Conservation (phyloP, 1,140 invertebrate genomes). For the Amyelois transitella region DNA sequence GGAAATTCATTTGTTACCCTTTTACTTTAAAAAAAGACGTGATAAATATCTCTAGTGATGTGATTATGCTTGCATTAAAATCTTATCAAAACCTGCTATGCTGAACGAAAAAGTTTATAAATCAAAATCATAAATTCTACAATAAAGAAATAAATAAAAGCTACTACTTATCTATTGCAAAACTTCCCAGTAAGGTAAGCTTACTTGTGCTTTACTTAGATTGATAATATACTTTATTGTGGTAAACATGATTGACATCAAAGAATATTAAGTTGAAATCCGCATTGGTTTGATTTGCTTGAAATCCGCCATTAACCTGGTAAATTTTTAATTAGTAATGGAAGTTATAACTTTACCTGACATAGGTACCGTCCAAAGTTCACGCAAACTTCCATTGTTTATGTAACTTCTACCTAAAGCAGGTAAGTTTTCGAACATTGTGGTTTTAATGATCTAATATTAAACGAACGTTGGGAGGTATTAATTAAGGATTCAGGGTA, state of each 20-base stretch:
- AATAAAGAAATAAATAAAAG: no score
- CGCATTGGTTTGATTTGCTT: conserved; percentile 17
- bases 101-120: no score
- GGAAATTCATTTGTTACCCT: no score
- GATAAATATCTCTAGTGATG: no score
- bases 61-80: no score
- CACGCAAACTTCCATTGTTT: conserved; percentile 63
- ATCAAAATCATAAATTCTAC: no score
- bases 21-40: no score
- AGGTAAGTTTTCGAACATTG: conserved; percentile 69
- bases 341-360: conserved; percentile 55
- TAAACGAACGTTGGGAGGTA: conserved; percentile 61
- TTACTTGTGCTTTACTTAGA: no score
- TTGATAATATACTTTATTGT: no score
- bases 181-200: no score
- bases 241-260: not conserved
- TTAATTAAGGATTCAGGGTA: conserved; percentile 66
- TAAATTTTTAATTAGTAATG: conserved; percentile 67
- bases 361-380: conserved; percentile 62
- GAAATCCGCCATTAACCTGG: conserved; percentile 38
- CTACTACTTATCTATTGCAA: no score
- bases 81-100: no score
- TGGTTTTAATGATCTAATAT: conserved; percentile 73
- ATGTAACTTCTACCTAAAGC: conserved; percentile 60
- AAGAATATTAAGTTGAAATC: conserved; percentile 9